These are phyloP conservation scores for Danio jaintianensis DNA, from an alignment of 2,797 vertebrate species.

Conservation along the genomic window DNA sequence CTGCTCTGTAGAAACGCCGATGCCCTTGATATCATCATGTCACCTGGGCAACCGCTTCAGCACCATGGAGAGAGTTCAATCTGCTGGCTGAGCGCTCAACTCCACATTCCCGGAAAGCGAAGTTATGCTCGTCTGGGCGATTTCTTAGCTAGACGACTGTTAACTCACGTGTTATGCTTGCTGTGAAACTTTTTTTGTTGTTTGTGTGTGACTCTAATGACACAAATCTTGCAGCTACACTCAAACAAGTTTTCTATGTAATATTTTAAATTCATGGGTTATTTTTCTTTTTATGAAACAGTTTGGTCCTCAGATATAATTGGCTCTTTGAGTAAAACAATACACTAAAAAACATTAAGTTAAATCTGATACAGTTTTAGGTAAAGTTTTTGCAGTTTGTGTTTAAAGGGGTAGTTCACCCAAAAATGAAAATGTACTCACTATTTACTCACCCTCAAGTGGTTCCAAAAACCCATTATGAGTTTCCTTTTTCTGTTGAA, in stretches of 20 bases:
- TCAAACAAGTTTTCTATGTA: not conserved
- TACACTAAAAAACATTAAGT: no score
- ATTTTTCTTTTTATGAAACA: not conserved
- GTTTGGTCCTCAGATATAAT: no score
- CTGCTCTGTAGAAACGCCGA: constrained; percentile 42
- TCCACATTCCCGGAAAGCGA: constrained; percentile 7
- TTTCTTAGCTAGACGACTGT: not conserved
- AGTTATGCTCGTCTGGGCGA: not conserved
- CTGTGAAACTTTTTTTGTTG: not conserved
- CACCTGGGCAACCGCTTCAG: constrained; percentile 72
- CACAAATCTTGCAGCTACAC: not conserved
- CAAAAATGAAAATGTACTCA: no score
- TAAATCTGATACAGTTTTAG: no score
- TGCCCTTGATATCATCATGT: constrained; percentile 64
- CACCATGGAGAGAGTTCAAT: constrained; percentile 69
- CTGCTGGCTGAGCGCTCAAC: constrained; percentile 21
- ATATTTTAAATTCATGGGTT: not conserved
- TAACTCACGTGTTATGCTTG: not conserved
- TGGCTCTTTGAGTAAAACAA: no score
- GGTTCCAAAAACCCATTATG: no score
- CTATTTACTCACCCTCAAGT: no score
- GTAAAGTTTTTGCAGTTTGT: no score
- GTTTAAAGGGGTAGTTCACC: no score
- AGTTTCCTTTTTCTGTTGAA: no score
- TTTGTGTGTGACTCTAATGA: not conserved